Evolutionary conservation across 2,888 invertebrate species (phyloP).

Genomic region (Lapara coniferarum): DNA sequence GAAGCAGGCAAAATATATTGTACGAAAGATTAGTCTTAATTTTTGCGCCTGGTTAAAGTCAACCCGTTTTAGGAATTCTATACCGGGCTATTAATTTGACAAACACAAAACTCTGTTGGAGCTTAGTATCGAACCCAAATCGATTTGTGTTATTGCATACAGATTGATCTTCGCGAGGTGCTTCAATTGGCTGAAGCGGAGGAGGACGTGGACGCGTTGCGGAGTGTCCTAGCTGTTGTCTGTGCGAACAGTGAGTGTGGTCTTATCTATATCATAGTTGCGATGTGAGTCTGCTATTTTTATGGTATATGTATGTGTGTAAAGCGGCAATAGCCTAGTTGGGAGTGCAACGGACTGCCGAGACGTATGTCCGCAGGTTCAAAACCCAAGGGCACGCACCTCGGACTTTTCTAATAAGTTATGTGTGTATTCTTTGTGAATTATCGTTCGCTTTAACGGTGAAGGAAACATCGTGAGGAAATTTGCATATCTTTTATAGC

Average conservation of each 20-base stretch:
- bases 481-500: too few relatives aligned
- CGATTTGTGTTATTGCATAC: background rate
- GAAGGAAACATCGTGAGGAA: too few relatives aligned
- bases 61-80: background rate
- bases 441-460: too few relatives aligned
- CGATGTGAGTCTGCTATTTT: background rate
- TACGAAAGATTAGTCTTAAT: background rate
- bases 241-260: slow-evolving; percentile 14
- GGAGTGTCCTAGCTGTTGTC: slow-evolving; percentile 7
- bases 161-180: slow-evolving; percentile 2
- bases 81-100: background rate
- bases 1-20: too few relatives aligned
- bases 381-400: too few relatives aligned
- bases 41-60: background rate
- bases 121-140: background rate
- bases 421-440: too few relatives aligned
- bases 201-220: slow-evolving; percentile 1
- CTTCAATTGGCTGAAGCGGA: slow-evolving; percentile 13
- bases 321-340: too few relatives aligned
- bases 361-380: too few relatives aligned
- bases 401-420: too few relatives aligned
- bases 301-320: background rate
- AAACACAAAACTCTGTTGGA: background rate
- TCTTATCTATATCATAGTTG: too few relatives aligned
- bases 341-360: too few relatives aligned